A percentile compares a stretch with the other conserved stretches of the same genome.
Evolutionary conservation across 2,888 invertebrate genomes (phyloP).

Genomic region (Brachyptera putata): DNA sequence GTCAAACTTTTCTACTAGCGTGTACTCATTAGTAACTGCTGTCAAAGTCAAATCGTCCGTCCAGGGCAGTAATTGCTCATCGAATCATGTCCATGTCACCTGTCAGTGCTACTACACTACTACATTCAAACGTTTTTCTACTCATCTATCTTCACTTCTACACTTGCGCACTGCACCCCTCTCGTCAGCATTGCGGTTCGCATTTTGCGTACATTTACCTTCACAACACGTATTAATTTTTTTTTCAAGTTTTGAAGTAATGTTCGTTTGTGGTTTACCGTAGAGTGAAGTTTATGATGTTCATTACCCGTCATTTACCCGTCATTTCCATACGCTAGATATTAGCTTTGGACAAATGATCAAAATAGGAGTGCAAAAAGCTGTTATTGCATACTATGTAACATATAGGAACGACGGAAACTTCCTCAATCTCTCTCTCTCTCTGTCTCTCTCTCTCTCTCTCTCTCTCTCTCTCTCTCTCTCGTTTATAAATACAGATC

Average conservation of each 20-base stretch:
- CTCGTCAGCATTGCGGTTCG: too few relatives aligned
- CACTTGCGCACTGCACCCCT: too few relatives aligned
- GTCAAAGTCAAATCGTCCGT: not conserved
- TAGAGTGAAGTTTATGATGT: too few relatives aligned
- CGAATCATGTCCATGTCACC: not conserved
- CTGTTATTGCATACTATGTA: constrained; percentile 11
- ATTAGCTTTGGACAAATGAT: constrained; percentile 5
- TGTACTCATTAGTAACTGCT: not conserved
- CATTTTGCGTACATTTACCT: too few relatives aligned
- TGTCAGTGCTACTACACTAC: not conserved
- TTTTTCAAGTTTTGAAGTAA: not conserved
- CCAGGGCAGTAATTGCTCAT: not conserved
- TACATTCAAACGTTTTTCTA: constrained; percentile 5
- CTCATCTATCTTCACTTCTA: not conserved
- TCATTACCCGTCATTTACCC: too few relatives aligned
- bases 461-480: not conserved
- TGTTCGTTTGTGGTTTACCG: not conserved
- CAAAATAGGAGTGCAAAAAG: constrained; percentile 15
- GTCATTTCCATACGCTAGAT: not conserved
- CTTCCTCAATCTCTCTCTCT: too few relatives aligned
- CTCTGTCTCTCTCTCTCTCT: not conserved
- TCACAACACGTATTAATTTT: too few relatives aligned
- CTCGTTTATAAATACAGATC: too few relatives aligned
- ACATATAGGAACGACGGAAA: not conserved
- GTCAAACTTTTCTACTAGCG: too few relatives aligned